Percentiles rank a stretch among this genome's conserved stretches.
Evolutionary conservation across 2,797 vertebrate species (phyloP).

Genomic region (Pangasius djambal): DNA sequence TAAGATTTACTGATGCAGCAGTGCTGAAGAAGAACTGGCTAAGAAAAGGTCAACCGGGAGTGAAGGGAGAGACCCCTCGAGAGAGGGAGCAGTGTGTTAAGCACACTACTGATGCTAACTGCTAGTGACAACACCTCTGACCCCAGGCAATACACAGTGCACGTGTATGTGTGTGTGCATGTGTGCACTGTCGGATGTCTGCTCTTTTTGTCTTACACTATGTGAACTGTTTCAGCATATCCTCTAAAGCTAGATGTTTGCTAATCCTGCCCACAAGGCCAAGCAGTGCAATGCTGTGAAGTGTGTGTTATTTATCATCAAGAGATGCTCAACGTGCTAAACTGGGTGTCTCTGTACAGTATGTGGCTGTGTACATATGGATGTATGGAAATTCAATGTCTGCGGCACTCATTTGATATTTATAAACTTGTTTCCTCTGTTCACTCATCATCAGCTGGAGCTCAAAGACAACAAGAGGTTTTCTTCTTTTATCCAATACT

Average conservation of each 20-base stretch:
- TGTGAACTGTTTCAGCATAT: conserved; percentile 30
- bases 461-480: not conserved
- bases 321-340: conserved; percentile 2
- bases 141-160: conserved; percentile 59
- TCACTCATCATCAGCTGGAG: not conserved
- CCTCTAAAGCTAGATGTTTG: conserved; percentile 15
- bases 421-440: not conserved
- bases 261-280: conserved; percentile 16
- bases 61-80: conserved; percentile 57
- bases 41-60: conserved; percentile 73
- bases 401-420: not conserved
- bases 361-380: not conserved
- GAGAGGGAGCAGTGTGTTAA: conserved; percentile 49
- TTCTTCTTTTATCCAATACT: not conserved
- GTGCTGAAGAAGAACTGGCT: conserved; percentile 56
- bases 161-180: conserved; percentile 2
- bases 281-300: not conserved
- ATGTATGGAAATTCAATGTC: not conserved
- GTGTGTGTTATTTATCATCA: not conserved
- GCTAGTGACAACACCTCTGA: conserved; percentile 69
- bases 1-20: conserved; percentile 43
- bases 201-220: conserved; percentile 29
- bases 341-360: not conserved
- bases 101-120: conserved; percentile 67
- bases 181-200: not conserved